Percentiles rank a stretch among this genome's conserved stretches.
These are phyloP conservation scores for Poecilia gillii DNA, from an alignment of 2,797 vertebrate species.

Conservation along the genomic window DNA sequence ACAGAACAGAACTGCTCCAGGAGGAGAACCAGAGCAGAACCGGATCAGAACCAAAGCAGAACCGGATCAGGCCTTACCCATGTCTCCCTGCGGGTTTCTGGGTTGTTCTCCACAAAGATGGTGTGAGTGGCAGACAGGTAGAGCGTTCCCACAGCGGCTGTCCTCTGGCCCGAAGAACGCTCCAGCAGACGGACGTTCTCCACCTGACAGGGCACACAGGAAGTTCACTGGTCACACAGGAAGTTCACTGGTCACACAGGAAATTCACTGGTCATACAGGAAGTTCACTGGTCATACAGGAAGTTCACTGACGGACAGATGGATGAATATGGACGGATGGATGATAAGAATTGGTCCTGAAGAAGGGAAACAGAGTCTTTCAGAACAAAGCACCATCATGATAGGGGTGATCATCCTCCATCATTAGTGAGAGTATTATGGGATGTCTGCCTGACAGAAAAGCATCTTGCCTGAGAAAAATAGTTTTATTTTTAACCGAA, in stretches of 20 bases:
- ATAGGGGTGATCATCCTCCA: neutral
- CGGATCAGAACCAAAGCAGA: neutral
- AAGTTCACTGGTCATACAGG: too few relatives aligned
- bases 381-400: neutral
- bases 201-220: conserved; percentile 77
- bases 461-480: neutral
- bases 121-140: conserved; percentile 95
- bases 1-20: neutral
- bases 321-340: neutral
- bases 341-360: neutral
- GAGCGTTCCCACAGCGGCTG: conserved; percentile 85
- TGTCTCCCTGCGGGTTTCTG: conserved; percentile 92
- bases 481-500: neutral
- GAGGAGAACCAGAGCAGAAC: neutral
- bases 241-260: too few relatives aligned
- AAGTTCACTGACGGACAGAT: neutral
- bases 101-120: conserved; percentile 93
- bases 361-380: neutral
- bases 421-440: neutral
- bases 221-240: too few relatives aligned
- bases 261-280: too few relatives aligned
- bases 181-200: conserved; percentile 92
- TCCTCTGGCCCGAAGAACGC: conserved; percentile 84
- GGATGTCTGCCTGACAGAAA: neutral
- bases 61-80: conserved; percentile 82